Conservation (phyloP, 2,113 vertebrate genomes). For the Cyphomyrus discorhynchus region DNA sequence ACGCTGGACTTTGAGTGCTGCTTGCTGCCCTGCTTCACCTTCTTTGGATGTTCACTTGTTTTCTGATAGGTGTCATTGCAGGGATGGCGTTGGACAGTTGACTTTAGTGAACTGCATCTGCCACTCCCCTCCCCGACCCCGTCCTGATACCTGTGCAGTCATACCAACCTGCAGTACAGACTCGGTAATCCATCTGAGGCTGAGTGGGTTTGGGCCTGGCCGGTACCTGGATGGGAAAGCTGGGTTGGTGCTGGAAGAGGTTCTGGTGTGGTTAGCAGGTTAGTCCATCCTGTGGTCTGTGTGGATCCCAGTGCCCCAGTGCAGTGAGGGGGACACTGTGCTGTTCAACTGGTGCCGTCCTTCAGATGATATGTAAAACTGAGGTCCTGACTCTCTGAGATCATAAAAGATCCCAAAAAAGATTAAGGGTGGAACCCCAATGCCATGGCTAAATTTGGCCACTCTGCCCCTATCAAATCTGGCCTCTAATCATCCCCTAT, state of each 20-base stretch:
- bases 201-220: not conserved
- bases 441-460: not conserved
- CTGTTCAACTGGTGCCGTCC: not conserved
- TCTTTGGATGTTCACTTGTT: not conserved
- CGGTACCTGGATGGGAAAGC: not conserved
- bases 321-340: not conserved
- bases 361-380: not conserved
- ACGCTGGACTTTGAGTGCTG: not conserved
- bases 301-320: not conserved
- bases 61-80: not conserved
- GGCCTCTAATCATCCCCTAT: not conserved
- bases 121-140: not conserved
- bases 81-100: not conserved
- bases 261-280: not conserved
- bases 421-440: not conserved
- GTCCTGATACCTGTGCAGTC: not conserved
- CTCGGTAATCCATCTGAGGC: not conserved
- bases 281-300: not conserved
- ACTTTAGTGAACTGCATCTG: not conserved
- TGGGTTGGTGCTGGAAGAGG: not conserved
- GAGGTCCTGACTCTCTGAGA: not conserved
- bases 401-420: not conserved
- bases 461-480: not conserved
- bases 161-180: not conserved
- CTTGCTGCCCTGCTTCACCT: not conserved